phyloP scores from a whole-genome alignment of 2,888 invertebrate species.

The Caenorhabditis sulstoni region DNA sequence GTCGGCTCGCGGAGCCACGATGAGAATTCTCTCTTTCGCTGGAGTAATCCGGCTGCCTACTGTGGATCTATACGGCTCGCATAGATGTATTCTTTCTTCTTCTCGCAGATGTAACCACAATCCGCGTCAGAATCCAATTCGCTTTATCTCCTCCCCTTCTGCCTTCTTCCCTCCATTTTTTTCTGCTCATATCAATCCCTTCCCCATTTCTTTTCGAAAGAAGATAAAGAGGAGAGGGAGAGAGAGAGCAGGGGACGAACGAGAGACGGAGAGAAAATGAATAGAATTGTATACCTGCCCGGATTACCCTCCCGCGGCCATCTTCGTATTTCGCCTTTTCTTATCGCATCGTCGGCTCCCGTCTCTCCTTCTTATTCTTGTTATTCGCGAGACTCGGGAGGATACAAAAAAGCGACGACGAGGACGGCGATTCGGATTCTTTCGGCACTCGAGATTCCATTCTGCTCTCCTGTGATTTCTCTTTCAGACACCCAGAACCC shows the following conservation, averaged over 20 bases:
- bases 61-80: too few relatives aligned
- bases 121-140: background rate
- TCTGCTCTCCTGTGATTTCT: background rate
- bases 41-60: too few relatives aligned
- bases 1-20: too few relatives aligned
- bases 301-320: constrained; percentile 45
- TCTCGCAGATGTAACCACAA: background rate
- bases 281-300: constrained; percentile 53
- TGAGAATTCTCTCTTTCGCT: too few relatives aligned
- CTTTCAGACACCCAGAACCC: too few relatives aligned
- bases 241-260: background rate
- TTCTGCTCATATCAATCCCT: background rate
- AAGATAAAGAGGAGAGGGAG: too few relatives aligned
- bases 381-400: constrained; percentile 33
- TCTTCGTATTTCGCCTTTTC: constrained; percentile 24
- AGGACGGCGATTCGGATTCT: background rate
- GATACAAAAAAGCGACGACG: constrained; percentile 13
- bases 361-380: constrained; percentile 1
- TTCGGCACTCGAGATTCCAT: background rate
- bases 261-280: constrained; percentile 34
- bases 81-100: too few relatives aligned
- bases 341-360: constrained; percentile 9
- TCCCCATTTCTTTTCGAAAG: too few relatives aligned
- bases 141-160: background rate
- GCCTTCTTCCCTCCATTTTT: constrained; percentile 18